Conservation (phyloP, 2,797 vertebrate species). For the Acanthurus leucopareius region DNA sequence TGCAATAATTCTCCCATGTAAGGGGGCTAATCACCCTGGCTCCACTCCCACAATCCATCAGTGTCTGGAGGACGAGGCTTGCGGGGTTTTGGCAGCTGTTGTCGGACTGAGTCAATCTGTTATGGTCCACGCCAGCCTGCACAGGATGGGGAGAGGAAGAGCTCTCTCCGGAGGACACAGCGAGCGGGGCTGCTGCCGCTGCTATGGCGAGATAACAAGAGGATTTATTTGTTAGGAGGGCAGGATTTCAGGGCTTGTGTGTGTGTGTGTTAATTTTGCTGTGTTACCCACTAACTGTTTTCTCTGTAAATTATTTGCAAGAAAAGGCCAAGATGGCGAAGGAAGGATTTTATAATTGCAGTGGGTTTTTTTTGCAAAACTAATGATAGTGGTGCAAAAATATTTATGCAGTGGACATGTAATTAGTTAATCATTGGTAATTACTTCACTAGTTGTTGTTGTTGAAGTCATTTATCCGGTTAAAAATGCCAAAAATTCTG, state of each 20-base stretch:
- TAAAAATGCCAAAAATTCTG: too few species aligned
- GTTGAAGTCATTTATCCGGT: too few species aligned
- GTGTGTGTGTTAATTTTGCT: conserved; percentile 47
- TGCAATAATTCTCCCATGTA: conserved; percentile 70
- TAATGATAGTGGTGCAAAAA: neutral
- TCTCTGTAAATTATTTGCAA: conserved; percentile 15
- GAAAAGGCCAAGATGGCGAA: neutral
- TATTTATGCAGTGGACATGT: neutral
- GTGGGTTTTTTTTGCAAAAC: neutral
- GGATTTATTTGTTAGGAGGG: conserved; percentile 71
- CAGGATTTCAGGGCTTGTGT: conserved; percentile 54
- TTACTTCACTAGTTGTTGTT: too few species aligned
- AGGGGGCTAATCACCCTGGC: conserved; percentile 78
- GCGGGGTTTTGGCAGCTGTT: conserved; percentile 79
- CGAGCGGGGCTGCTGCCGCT: conserved; percentile 57
- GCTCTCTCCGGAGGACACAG: conserved; percentile 58
- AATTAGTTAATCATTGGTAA: too few species aligned
- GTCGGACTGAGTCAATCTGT: conserved; percentile 76
- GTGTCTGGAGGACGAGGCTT: conserved; percentile 70
- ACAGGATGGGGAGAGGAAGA: conserved; percentile 47
- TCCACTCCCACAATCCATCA: conserved; percentile 79
- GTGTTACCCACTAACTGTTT: conserved; percentile 22
- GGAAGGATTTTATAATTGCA: neutral
- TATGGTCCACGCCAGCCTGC: conserved; percentile 56
- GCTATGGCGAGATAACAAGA: conserved; percentile 73